Conservation (phyloP, 23 tunicate genomes). For the Aplidium turbinatum region DNA sequence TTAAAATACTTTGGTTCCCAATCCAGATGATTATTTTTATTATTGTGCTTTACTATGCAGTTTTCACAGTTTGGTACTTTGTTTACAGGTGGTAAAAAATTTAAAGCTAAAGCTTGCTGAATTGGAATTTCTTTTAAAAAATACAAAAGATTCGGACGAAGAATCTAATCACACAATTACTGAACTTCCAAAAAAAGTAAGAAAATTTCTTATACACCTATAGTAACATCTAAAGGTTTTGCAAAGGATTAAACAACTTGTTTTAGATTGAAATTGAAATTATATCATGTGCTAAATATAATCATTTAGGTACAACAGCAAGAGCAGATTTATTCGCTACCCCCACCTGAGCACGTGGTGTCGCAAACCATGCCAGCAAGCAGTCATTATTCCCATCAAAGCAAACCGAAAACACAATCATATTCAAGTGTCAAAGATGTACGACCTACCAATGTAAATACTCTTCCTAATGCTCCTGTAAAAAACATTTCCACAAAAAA, state of each 20-base stretch:
- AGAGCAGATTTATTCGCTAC: no score
- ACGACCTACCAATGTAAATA: no score
- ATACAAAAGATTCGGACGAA: constrained; percentile 37
- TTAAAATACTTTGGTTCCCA: no score
- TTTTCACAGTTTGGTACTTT: not conserved
- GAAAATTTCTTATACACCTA: not conserved
- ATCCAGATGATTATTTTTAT: no score
- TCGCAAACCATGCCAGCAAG: constrained; percentile 18
- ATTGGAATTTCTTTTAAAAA: constrained; percentile 48
- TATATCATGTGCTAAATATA: no score
- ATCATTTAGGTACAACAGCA: no score
- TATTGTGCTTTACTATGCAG: not conserved
- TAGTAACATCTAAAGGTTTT: not conserved
- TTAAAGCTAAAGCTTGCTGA: constrained; percentile 51
- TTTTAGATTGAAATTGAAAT: not conserved
- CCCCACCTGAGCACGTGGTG: not conserved
- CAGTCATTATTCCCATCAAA: no score
- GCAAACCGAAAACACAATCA: no score
- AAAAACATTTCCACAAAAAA: constrained; percentile 1
- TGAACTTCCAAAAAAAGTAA: constrained; percentile 7
- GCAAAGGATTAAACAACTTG: not conserved
- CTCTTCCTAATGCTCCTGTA: no score
- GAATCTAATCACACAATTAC: constrained; percentile 6
- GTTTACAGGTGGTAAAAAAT: constrained; percentile 50
- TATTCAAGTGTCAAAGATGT: no score